These are phyloP conservation scores for Theocolax elegans DNA, from an alignment of 1,140 invertebrate genomes.

Conservation along the genomic window DNA sequence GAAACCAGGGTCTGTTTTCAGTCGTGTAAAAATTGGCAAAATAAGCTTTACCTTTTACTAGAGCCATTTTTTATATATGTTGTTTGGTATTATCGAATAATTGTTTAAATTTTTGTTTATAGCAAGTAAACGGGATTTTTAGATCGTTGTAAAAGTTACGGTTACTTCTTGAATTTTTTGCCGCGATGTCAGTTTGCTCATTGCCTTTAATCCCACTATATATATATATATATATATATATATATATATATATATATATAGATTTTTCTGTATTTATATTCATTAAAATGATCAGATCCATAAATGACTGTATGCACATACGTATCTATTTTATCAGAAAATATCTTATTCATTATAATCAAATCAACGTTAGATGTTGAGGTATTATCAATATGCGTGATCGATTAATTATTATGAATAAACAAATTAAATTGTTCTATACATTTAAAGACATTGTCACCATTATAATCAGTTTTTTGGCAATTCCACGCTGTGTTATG, in stretches of 20 bases:
- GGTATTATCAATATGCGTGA: neutral
- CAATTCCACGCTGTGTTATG: neutral
- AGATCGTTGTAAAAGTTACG: neutral
- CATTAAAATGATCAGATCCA: no score
- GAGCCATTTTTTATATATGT: neutral
- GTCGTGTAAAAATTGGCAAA: neutral
- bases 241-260: no score
- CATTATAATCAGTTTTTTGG: neutral
- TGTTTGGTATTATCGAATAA: no score
- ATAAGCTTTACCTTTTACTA: slow-evolving; percentile 5
- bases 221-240: no score
- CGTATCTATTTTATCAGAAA: no score
- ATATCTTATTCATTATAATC: no score
- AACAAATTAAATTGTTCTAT: neutral
- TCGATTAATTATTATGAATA: neutral
- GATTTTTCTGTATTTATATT: no score
- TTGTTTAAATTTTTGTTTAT: neutral
- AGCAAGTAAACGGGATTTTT: neutral
- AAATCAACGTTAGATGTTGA: no score
- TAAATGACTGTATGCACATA: no score
- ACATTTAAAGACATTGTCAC: neutral
- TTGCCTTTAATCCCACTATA: slow-evolving; percentile 17
- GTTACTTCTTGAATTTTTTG: slow-evolving; percentile 1
- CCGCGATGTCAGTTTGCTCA: neutral
- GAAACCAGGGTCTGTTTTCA: neutral